Evolutionary conservation across 1,140 invertebrate species (phyloP).

Genomic region (Drosophila santomea): DNA sequence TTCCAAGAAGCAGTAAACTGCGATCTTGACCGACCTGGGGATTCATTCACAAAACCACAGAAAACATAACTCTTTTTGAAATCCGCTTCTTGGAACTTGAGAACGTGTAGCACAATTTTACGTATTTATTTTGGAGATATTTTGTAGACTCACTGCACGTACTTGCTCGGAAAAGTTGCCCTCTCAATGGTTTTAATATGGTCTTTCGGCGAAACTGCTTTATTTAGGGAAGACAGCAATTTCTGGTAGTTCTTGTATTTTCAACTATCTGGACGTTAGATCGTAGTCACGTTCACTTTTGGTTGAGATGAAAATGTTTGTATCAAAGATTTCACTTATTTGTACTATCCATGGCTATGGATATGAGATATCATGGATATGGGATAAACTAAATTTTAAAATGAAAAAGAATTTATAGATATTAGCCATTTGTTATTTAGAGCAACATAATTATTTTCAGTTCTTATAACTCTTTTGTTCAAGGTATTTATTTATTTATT

Average conservation of each 20-base stretch:
- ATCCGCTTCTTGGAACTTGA: slow-evolving; percentile 57
- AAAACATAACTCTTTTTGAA: slow-evolving; percentile 67
- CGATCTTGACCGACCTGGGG: slow-evolving; percentile 5
- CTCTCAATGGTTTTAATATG: slow-evolving; percentile 40
- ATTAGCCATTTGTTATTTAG: too few species aligned
- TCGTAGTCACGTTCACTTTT: slow-evolving; percentile 57
- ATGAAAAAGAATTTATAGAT: too few species aligned
- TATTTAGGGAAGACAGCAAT: slow-evolving; percentile 50
- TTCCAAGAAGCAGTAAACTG: slow-evolving; percentile 54
- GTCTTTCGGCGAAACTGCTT: slow-evolving; percentile 62
- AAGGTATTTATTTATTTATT: too few species aligned
- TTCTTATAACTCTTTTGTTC: too few species aligned
- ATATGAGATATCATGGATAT: too few species aligned
- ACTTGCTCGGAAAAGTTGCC: slow-evolving; percentile 57
- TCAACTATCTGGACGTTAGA: slow-evolving; percentile 40
- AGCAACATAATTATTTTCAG: too few species aligned
- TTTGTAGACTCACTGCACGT: slow-evolving; percentile 53
- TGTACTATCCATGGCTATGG: too few species aligned
- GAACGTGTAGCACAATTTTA: slow-evolving; percentile 63
- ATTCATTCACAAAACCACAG: slow-evolving; percentile 65
- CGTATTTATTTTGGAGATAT: slow-evolving; percentile 13
- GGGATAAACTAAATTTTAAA: too few species aligned
- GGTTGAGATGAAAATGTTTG: slow-evolving; percentile 1
- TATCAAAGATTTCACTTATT: background rate
- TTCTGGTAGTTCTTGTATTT: slow-evolving; percentile 38